Conservation (phyloP, 2,888 invertebrate species). For the Nymphalis polychloros region DNA sequence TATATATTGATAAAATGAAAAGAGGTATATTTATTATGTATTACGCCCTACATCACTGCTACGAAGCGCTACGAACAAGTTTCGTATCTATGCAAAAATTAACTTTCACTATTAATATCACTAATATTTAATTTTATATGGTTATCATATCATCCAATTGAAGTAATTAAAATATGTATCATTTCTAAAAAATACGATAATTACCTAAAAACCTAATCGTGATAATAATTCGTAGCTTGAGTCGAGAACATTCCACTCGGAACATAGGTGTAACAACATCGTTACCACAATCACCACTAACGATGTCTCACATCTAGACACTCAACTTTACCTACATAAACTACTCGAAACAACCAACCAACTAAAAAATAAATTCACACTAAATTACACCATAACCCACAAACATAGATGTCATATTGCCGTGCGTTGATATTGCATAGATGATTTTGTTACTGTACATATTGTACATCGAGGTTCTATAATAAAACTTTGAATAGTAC, state of each 20-base stretch:
- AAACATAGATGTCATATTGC: constrained; percentile 15
- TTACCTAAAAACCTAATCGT: constrained; percentile 32
- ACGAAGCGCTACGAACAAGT: constrained; percentile 9
- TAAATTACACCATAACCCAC: constrained; percentile 15
- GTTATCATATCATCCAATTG: not conserved
- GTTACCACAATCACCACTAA: constrained; percentile 51
- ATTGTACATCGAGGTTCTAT: constrained; percentile 24
- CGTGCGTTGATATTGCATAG: constrained; percentile 3
- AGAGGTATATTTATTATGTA: not conserved
- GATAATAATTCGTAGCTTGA: constrained; percentile 25
- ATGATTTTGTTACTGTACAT: constrained; percentile 16
- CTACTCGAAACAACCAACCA: constrained; percentile 22
- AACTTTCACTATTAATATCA: not conserved
- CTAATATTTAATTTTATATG: not conserved
- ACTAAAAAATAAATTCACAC: constrained; percentile 6
- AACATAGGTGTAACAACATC: constrained; percentile 39
- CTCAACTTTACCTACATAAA: constrained; percentile 35
- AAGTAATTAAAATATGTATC: constrained; percentile 6
- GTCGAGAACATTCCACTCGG: constrained; percentile 30
- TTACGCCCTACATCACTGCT: not conserved
- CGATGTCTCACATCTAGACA: constrained; percentile 42
- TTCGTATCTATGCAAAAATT: not conserved
- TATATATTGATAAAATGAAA: no score
- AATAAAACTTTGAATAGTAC: constrained; percentile 23
- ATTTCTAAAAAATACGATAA: constrained; percentile 24